phyloP scores from a whole-genome alignment of 2,888 invertebrate species.

The Tetheella fluctuosa region DNA sequence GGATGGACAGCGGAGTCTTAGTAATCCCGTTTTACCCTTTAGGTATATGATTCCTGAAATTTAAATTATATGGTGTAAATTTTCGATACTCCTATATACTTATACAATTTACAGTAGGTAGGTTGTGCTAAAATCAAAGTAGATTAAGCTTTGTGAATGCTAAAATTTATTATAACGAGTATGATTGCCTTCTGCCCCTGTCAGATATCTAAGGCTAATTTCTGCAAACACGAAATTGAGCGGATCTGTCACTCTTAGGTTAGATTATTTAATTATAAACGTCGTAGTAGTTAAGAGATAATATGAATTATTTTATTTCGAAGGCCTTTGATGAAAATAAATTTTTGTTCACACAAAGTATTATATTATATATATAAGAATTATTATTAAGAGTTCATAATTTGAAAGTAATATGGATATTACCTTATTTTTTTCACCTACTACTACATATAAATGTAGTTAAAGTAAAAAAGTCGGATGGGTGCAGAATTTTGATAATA shows the following conservation, averaged over 20 bases:
- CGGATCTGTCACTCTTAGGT: background rate
- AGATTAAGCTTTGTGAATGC: too few relatives aligned
- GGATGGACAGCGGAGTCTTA: too few relatives aligned
- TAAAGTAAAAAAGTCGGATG: background rate
- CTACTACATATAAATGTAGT: background rate
- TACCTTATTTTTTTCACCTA: background rate
- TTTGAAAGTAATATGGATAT: background rate
- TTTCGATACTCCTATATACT: too few relatives aligned
- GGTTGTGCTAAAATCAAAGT: too few relatives aligned
- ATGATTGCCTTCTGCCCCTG: background rate
- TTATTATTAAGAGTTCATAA: background rate
- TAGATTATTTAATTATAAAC: conserved; percentile 6
- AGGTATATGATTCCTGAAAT: too few relatives aligned
- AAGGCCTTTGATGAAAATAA: conserved; percentile 10
- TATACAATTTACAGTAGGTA: too few relatives aligned
- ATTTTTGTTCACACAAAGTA: background rate
- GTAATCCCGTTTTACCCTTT: too few relatives aligned
- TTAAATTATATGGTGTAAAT: too few relatives aligned
- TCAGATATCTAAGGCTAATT: background rate
- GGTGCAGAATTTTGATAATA: background rate
- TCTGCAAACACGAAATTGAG: background rate
- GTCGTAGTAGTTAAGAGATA: background rate
- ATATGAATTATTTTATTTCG: background rate
- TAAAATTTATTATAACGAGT: too few relatives aligned
- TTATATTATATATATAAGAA: too few relatives aligned